Evolutionary conservation across 1,140 invertebrate genomes (phyloP).

Genomic region (Temnothorax curvispinosus): DNA sequence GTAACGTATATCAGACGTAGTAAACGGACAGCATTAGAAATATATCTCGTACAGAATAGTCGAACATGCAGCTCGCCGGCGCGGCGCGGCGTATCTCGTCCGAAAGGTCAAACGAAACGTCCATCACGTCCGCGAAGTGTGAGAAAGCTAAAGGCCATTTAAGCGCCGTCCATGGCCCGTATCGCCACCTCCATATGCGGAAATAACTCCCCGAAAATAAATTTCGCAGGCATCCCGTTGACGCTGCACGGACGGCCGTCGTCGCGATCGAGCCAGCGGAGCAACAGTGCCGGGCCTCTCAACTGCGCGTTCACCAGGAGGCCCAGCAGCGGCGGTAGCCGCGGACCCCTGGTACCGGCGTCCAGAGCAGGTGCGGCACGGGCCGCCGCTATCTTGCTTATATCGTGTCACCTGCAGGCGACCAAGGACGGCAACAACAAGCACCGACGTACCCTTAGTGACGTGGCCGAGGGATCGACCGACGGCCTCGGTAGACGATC

Average conservation of each 20-base stretch:
- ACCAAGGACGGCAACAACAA: constrained; percentile 82
- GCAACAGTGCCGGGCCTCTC: constrained; percentile 87
- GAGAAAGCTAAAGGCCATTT: too few relatives aligned
- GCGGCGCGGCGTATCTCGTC: neutral
- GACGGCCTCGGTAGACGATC: constrained; percentile 85
- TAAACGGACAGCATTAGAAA: neutral
- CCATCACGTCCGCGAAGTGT: neutral
- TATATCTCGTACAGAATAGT: constrained; percentile 21
- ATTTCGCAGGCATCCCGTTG: constrained; percentile 86
- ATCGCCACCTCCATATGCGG: neutral
- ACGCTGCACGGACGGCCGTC: constrained; percentile 88
- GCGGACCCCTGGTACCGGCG: constrained; percentile 89
- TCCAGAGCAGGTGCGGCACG: constrained; percentile 95
- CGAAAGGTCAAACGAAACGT: constrained; percentile 18
- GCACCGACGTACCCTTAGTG: constrained; percentile 85
- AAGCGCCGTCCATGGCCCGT: neutral
- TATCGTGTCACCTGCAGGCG: constrained; percentile 92
- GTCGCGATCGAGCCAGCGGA: constrained; percentile 90
- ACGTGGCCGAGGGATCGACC: constrained; percentile 86
- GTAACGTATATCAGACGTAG: neutral
- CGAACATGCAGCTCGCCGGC: neutral
- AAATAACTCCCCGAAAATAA: neutral
- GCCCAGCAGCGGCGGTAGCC: constrained; percentile 87
- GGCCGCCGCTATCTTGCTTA: constrained; percentile 95
- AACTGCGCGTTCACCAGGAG: constrained; percentile 87